Conservation (phyloP, 2,113 vertebrate species). For the Phaethon lepturus region DNA sequence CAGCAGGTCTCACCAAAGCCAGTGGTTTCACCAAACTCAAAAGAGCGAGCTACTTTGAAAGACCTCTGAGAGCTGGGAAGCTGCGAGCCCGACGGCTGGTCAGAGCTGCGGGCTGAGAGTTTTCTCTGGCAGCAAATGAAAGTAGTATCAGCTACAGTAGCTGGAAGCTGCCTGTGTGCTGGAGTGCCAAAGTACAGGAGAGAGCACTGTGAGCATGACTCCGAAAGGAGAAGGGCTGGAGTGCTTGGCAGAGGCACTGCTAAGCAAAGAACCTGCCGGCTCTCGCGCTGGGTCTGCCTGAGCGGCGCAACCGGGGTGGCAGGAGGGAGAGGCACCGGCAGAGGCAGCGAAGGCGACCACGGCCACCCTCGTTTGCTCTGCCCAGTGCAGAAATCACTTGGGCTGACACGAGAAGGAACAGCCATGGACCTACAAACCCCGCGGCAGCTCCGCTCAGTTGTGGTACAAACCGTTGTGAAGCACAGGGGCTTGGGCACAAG, state of each 20-base stretch:
- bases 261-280: neutral
- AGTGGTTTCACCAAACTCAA: neutral
- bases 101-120: constrained; percentile 6
- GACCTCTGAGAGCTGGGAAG: neutral
- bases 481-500: neutral
- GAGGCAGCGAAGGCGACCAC: neutral
- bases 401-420: neutral
- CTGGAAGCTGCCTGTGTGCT: constrained; percentile 28
- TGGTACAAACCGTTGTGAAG: fast-evolving
- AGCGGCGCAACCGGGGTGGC: neutral
- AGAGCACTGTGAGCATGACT: neutral
- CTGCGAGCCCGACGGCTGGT: neutral
- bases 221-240: neutral
- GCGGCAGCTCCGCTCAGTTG: neutral
- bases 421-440: neutral
- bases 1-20: neutral
- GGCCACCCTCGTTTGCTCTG: neutral
- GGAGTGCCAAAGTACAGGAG: neutral
- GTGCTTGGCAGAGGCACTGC: neutral
- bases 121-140: constrained; percentile 65
- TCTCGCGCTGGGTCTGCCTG: neutral
- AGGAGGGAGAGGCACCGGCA: neutral
- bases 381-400: neutral
- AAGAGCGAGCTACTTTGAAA: neutral
- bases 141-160: constrained; percentile 21